Percentiles rank a stretch among this genome's conserved stretches.
Conservation (phyloP, 2,113 vertebrate genomes). For the Dascyllus trimaculatus region DNA sequence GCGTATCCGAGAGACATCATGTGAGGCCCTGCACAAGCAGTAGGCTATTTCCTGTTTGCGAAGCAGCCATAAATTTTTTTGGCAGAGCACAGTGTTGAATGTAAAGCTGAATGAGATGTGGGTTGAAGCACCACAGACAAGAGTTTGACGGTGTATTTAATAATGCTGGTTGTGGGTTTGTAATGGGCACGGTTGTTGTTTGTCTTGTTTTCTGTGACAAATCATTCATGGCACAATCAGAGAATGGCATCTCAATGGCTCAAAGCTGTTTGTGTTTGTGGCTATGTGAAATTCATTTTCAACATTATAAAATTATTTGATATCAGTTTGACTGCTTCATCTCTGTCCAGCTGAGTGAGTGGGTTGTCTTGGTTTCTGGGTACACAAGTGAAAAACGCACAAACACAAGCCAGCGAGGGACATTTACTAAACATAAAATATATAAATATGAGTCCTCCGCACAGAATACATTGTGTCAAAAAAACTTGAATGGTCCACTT, state of each 20-base stretch:
- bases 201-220: conserved; percentile 68
- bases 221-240: conserved; percentile 74
- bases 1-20: conserved; percentile 13
- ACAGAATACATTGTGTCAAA: too few relatives aligned
- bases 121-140: neutral
- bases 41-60: conserved; percentile 22
- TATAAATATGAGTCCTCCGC: too few relatives aligned
- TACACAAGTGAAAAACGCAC: neutral
- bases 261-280: conserved; percentile 72
- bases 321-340: conserved; percentile 35
- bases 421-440: too few relatives aligned
- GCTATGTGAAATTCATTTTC: conserved; percentile 69
- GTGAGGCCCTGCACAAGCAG: conserved; percentile 27
- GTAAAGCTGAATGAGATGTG: conserved; percentile 53
- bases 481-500: too few relatives aligned
- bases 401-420: too few relatives aligned
- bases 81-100: conserved; percentile 69
- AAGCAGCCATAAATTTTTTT: conserved; percentile 40
- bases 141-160: conserved; percentile 29
- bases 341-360: conserved; percentile 5
- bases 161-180: conserved; percentile 54
- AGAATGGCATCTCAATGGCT: conserved; percentile 63
- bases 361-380: neutral
- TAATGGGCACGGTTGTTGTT: conserved; percentile 50
- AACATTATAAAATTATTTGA: conserved; percentile 69